Percentiles rank a stretch among this genome's conserved stretches.
Conservation (phyloP, 2,113 vertebrate genomes). For the Rhinolophus sinicus region DNA sequence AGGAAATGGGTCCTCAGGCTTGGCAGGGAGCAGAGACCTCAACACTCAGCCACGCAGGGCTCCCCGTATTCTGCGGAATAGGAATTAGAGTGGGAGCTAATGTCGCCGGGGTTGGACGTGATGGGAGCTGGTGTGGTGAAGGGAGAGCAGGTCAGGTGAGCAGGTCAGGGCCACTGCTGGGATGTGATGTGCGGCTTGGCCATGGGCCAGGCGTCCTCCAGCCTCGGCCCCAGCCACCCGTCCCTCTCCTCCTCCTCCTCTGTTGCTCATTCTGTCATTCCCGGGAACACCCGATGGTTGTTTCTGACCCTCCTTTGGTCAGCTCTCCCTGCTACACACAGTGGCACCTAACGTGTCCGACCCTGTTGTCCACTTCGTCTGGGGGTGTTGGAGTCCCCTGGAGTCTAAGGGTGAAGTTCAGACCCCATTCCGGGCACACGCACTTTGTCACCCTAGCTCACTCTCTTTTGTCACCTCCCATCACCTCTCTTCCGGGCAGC, state of each 20-base stretch:
- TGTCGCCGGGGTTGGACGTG: fast-evolving
- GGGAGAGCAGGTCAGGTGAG: neutral
- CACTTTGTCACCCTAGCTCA: fast-evolving
- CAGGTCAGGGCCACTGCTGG: fast-evolving
- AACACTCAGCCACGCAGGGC: fast-evolving
- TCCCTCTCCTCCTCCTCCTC: fast-evolving
- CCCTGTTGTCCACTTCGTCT: fast-evolving
- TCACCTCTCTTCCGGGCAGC: fast-evolving
- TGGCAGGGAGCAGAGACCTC: neutral
- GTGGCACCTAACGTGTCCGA: no score
- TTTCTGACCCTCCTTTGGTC: neutral
- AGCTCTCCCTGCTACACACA: fast-evolving
- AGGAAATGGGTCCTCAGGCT: neutral
- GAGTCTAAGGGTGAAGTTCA: neutral
- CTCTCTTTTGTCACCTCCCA: fast-evolving
- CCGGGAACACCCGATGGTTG: fast-evolving
- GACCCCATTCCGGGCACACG: fast-evolving
- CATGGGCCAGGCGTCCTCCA: fast-evolving
- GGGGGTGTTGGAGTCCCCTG: no score
- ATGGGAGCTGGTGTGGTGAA: fast-evolving
- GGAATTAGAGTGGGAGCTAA: fast-evolving
- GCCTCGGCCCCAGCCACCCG: neutral
- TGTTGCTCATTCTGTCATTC: neutral
- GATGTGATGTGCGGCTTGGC: fast-evolving
- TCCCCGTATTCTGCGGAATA: neutral